Evolutionary conservation across 1,140 invertebrate genomes (phyloP).

Genomic region (Lysiphlebus fabarum): DNA sequence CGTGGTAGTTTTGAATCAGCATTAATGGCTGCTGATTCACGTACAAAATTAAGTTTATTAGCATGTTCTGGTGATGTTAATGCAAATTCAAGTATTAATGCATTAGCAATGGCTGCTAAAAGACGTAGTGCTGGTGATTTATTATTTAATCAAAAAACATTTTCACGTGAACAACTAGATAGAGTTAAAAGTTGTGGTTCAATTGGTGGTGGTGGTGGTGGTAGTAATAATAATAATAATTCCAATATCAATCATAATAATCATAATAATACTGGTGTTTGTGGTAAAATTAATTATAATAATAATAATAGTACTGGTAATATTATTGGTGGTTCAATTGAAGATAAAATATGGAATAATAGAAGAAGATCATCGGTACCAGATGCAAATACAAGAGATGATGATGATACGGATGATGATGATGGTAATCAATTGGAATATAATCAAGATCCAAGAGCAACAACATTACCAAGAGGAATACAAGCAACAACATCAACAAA

Average conservation of each 20-base stretch:
- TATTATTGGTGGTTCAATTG: slow-evolving; percentile 51
- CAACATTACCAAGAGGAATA: slow-evolving; percentile 65
- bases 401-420: slow-evolving; percentile 62
- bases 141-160: slow-evolving; percentile 71
- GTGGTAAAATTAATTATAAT: slow-evolving; percentile 30
- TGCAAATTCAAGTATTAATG: slow-evolving; percentile 61
- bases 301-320: slow-evolving; percentile 48
- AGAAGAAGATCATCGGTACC: slow-evolving; percentile 66
- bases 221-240: slow-evolving; percentile 56
- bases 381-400: slow-evolving; percentile 59
- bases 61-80: slow-evolving; percentile 62
- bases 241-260: slow-evolving; percentile 40
- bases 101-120: slow-evolving; percentile 67
- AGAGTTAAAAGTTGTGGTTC: slow-evolving; percentile 77
- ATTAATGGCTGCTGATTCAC: slow-evolving; percentile 75
- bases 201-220: slow-evolving; percentile 66
- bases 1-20: slow-evolving; percentile 86
- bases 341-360: slow-evolving; percentile 53
- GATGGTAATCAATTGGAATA: slow-evolving; percentile 59
- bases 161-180: slow-evolving; percentile 71
- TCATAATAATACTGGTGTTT: slow-evolving; percentile 46
- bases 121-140: slow-evolving; percentile 75
- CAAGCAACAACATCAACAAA: slow-evolving; percentile 55
- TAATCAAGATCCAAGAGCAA: slow-evolving; percentile 52
- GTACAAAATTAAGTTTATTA: slow-evolving; percentile 70